phyloP scores from a whole-genome alignment of 2,113 vertebrate genomes.

The Lates calcarifer region DNA sequence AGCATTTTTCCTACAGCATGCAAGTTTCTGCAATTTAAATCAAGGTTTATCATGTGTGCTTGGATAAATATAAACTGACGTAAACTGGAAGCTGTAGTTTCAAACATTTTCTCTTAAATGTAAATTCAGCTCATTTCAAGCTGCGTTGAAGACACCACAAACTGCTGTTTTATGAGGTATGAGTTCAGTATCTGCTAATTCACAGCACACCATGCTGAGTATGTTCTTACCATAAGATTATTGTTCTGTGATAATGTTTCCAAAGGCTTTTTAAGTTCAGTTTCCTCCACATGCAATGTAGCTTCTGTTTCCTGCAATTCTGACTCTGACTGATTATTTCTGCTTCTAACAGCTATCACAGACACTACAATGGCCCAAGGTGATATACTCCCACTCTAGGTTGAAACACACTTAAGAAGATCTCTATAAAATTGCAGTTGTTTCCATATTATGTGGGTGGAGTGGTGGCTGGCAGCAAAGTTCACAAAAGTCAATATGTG shows the following conservation, averaged over 20 bases:
- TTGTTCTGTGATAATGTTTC: slow-evolving; percentile 21
- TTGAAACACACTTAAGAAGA: slow-evolving; percentile 9
- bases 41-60: not conserved
- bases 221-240: slow-evolving; percentile 9
- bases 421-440: not conserved
- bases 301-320: slow-evolving; percentile 8
- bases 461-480: not conserved
- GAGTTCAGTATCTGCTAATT: slow-evolving; percentile 21
- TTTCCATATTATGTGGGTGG: not conserved
- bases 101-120: slow-evolving; percentile 28
- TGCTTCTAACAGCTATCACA: not conserved
- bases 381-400: not conserved
- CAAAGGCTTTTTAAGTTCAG: not conserved
- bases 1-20: not conserved
- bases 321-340: not conserved
- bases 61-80: slow-evolving; percentile 12
- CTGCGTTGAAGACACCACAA: not conserved
- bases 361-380: not conserved
- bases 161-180: slow-evolving; percentile 6
- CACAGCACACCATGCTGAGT: not conserved
- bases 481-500: not conserved
- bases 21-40: slow-evolving; percentile 4
- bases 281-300: slow-evolving; percentile 4
- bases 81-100: not conserved
- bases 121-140: slow-evolving; percentile 4